Base-by-base conservation (phyloP, 2,888 invertebrate genomes). In the Plagodis dolabraria region DNA sequence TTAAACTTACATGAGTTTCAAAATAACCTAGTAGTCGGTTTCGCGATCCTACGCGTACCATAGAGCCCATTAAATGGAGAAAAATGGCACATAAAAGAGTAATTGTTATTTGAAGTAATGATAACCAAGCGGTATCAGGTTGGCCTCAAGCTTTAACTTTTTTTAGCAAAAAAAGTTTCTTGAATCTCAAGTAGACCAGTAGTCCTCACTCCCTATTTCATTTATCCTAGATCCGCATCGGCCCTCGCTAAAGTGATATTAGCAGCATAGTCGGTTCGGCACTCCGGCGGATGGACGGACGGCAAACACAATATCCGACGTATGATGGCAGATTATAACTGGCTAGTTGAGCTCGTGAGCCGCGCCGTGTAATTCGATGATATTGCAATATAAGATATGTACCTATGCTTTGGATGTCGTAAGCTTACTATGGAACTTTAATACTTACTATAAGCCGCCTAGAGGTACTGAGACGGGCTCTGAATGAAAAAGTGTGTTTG, bases 291-390 rank as follows among this genome's bases (percentile, higher is more conserved):
- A 40, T 9, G 53, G 61, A 60, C 59, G 53, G 65, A 62, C 72
- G 70, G 80, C 80, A 83, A 85, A 86, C 85, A 82, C 76, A 85
- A 82, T 85, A 85, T 83, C 80, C 75, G 74, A 78, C 74, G 76
- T 74, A 77, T 82, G 74, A 74, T 67, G 73, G 66, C 69, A 77
- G 77, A 79, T 81, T 78, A 78, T 70, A 69, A 54, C 65, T 64
- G 43, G 43, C 43, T 43, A 69, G 66, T 62, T 69, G 68, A 70
- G 71, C 68, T 22, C 22, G 22, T 63, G 67, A 63, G 71, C 33
- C 10, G 10, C 11, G 44, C 50, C 33, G 44, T 49, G 5, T 76
- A 74, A 75, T 71, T 64, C 72, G 66, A 71, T 72, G 70, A 71
- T 68, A 75, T 75, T 70, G 71, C 67, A 57, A 33, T 40, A 46